A percentile compares a stretch with the other conserved stretches of the same genome.
phyloP scores from a whole-genome alignment of 2,888 invertebrate genomes.

The Clanis bilineata region DNA sequence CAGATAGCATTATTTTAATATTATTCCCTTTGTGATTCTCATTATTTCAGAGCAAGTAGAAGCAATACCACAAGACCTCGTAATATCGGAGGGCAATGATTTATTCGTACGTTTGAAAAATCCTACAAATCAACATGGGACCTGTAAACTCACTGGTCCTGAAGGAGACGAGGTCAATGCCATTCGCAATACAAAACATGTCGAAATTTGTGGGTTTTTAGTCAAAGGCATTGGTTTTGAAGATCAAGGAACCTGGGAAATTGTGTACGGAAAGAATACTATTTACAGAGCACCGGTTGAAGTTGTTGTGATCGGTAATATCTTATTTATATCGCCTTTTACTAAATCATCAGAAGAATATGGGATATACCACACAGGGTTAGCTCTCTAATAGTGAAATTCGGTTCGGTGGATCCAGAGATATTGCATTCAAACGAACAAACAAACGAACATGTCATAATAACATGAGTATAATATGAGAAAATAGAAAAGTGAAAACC shows the following conservation, averaged over 20 bases:
- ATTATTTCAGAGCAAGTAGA: conserved; percentile 48
- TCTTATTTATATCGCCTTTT: too few relatives aligned
- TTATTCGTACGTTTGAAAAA: conserved; percentile 51
- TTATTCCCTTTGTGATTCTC: too few relatives aligned
- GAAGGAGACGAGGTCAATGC: conserved; percentile 30
- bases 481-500: too few relatives aligned
- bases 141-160: conserved; percentile 54
- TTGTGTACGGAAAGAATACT: conserved; percentile 51
- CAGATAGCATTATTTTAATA: too few relatives aligned
- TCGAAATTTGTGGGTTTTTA: conserved; percentile 50
- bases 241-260: conserved; percentile 55
- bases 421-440: too few relatives aligned
- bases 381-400: too few relatives aligned
- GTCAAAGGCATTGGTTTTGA: conserved; percentile 35
- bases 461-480: too few relatives aligned
- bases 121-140: conserved; percentile 37
- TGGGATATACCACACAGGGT: too few relatives aligned
- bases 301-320: conserved; percentile 54
- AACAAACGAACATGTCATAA: too few relatives aligned
- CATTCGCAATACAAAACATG: conserved; percentile 35
- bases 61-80: conserved; percentile 40
- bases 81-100: conserved; percentile 49
- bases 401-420: too few relatives aligned
- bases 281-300: conserved; percentile 45
- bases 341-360: too few relatives aligned